These are phyloP conservation scores for Metaphire vulgaris DNA, from an alignment of 1,140 invertebrate species.

Conservation along the genomic window DNA sequence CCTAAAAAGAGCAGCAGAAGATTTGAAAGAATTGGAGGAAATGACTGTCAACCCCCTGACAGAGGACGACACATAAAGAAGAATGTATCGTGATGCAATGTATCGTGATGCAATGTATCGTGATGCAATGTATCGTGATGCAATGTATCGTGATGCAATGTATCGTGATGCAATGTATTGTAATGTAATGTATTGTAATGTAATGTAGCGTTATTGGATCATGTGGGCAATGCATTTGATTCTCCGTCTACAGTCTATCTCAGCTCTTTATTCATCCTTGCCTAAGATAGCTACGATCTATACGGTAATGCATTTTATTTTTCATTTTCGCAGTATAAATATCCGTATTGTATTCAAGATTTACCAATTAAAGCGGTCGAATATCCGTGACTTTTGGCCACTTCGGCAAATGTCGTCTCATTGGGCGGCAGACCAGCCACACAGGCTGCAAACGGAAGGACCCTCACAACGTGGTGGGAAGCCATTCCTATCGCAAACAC, in stretches of 20 bases:
- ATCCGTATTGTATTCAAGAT: slow-evolving; percentile 11
- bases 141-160: no score
- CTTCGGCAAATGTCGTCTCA: slow-evolving; percentile 44
- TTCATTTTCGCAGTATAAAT: background rate
- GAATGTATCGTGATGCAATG: no score
- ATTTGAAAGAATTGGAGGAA: no score
- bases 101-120: no score
- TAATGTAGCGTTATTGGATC: no score
- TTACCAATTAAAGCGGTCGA: slow-evolving; percentile 42
- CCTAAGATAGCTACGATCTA: background rate
- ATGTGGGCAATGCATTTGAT: no score
- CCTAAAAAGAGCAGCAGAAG: no score
- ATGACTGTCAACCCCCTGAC: no score
- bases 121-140: no score
- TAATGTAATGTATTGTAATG: no score
- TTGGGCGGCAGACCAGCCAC: slow-evolving; percentile 38
- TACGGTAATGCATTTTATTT: background rate
- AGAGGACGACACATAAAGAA: no score
- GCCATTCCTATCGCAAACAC: slow-evolving; percentile 34
- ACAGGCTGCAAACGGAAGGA: slow-evolving; percentile 36
- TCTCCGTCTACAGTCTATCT: background rate
- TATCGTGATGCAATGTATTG: no score
- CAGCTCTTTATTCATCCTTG: background rate
- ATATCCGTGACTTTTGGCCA: slow-evolving; percentile 38
- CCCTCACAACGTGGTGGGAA: slow-evolving; percentile 32